These are phyloP conservation scores for Lasioglossum figueresi DNA, from an alignment of 2,888 invertebrate species.

Conservation along the genomic window DNA sequence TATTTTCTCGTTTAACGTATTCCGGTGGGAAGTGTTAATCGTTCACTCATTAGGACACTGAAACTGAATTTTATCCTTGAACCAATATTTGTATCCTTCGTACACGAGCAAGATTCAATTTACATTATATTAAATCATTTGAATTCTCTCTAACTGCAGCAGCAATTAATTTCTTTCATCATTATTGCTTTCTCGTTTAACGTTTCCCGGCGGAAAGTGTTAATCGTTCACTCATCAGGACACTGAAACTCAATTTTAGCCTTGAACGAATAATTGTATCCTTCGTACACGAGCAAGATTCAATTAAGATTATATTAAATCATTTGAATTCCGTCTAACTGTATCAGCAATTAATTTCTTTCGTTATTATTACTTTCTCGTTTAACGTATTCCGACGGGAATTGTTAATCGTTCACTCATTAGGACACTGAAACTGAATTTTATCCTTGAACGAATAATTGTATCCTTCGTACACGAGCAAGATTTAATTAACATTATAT, in stretches of 20 bases:
- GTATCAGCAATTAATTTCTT: background rate
- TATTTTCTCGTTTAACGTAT: background rate
- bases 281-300: too few species aligned
- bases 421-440: background rate
- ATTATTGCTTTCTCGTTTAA: background rate
- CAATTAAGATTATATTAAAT: background rate
- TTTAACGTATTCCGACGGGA: background rate
- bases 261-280: background rate
- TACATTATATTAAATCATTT: background rate
- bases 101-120: background rate
- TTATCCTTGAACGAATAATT: background rate
- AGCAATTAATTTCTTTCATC: background rate
- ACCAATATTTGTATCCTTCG: background rate
- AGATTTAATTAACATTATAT: background rate
- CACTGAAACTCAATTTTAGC: background rate
- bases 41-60: background rate
- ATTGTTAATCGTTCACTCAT: background rate
- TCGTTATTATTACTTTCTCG: background rate
- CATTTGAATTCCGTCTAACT: background rate
- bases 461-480: too few species aligned
- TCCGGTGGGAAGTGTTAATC: background rate
- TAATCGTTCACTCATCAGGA: background rate
- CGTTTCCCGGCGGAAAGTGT: too few species aligned
- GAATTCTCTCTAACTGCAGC: background rate
- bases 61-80: background rate